These are phyloP conservation scores for Gallinago nigripennis DNA, from an alignment of 2,797 vertebrate genomes.

Conservation along the genomic window DNA sequence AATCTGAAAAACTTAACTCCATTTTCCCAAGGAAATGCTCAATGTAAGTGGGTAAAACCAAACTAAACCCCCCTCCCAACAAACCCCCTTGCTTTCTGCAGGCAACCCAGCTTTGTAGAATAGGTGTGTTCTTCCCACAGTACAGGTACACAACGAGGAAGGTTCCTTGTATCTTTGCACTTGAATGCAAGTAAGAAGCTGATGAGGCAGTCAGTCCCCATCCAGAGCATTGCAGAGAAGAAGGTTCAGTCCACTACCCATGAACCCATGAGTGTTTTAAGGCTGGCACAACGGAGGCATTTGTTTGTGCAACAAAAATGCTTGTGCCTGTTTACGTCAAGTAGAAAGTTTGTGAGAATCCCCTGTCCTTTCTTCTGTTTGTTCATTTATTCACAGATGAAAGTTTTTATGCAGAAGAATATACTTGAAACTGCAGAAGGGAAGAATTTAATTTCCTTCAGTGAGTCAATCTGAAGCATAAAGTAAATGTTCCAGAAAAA, in stretches of 20 bases:
- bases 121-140: not conserved
- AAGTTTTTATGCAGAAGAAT: not conserved
- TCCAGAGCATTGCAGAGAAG: not conserved
- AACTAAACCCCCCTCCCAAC: not conserved
- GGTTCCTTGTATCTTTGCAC: too few species aligned
- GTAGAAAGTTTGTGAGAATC: not conserved
- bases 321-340: not conserved
- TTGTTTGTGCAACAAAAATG: not conserved
- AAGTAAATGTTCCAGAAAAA: not conserved
- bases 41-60: not conserved
- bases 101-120: not conserved
- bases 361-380: rapidly evolving
- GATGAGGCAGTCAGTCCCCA: not conserved
- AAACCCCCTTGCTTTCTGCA: too few species aligned
- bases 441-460: not conserved
- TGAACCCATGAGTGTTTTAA: not conserved
- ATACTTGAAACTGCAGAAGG: not conserved
- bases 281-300: not conserved
- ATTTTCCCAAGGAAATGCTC: not conserved
- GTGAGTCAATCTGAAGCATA: not conserved
- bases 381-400: too few species aligned
- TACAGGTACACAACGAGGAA: not conserved
- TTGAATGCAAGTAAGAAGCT: not conserved
- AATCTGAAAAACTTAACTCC: not conserved
- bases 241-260: not conserved